phyloP scores from a whole-genome alignment of 2,888 invertebrate species.

The Chouioia cunea region DNA sequence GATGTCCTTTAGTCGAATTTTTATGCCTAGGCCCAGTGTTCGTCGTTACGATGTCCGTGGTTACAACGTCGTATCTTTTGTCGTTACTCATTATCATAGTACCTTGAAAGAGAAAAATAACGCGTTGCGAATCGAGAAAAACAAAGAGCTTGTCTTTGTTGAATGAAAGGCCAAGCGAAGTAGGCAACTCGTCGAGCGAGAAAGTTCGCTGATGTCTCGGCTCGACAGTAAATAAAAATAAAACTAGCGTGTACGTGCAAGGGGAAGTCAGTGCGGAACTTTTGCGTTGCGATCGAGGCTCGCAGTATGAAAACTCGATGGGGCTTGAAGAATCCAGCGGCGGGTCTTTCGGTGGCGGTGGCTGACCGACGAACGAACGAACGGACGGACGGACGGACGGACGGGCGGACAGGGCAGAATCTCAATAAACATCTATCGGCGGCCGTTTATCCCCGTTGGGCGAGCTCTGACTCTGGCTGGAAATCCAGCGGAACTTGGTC shows the following conservation, averaged over 20 bases:
- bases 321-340: no score
- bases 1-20: constrained; percentile 23
- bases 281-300: no score
- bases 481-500: no score
- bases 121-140: neutral
- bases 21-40: constrained; percentile 38
- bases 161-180: neutral
- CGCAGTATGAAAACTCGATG: no score
- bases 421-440: constrained; percentile 9
- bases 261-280: no score
- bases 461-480: neutral
- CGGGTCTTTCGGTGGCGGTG: no score
- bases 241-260: no score
- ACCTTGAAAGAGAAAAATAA: constrained; percentile 28
- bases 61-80: constrained; percentile 18
- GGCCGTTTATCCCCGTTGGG: neutral
- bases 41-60: constrained; percentile 42
- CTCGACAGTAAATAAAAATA: no score
- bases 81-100: constrained; percentile 38
- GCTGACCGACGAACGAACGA: no score
- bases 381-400: no score
- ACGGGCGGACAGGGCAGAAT: constrained; percentile 21
- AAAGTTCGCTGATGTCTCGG: no score
- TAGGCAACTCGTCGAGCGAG: neutral
- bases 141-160: no score